phyloP scores from a whole-genome alignment of 2,888 invertebrate species.

The Meteorus colon region DNA sequence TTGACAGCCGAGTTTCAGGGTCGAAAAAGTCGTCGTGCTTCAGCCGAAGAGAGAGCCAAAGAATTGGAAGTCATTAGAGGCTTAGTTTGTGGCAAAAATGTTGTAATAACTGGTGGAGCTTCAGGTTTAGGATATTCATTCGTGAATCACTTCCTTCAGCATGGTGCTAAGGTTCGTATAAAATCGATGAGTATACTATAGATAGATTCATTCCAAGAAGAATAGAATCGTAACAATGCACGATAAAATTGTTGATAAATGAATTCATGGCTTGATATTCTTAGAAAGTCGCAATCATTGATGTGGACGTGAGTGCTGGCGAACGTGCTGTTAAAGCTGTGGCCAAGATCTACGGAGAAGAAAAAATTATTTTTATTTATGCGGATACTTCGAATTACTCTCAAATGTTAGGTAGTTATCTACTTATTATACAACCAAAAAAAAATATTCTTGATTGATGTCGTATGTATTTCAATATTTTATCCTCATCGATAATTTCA shows the following conservation, averaged over 20 bases:
- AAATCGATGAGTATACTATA: neutral
- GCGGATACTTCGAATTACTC: conserved; percentile 62
- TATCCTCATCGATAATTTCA: conserved; percentile 57
- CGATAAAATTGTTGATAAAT: conserved; percentile 1
- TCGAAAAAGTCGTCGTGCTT: conserved; percentile 57
- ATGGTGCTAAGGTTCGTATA: conserved; percentile 63
- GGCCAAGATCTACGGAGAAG: conserved; percentile 61
- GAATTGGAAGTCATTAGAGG: conserved; percentile 65
- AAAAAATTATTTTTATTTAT: conserved; percentile 60
- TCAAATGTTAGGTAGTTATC: conserved; percentile 58
- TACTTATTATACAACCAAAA: no score
- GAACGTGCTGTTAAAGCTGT: conserved; percentile 55
- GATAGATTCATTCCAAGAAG: no score
- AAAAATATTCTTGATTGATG: neutral
- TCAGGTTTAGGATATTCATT: conserved; percentile 66
- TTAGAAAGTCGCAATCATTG: conserved; percentile 64
- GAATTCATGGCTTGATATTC: conserved; percentile 1
- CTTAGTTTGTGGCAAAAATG: conserved; percentile 64
- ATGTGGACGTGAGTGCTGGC: conserved; percentile 59
- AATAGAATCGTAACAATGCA: no score
- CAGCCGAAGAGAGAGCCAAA: conserved; percentile 63
- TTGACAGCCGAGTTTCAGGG: conserved; percentile 25
- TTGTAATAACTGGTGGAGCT: conserved; percentile 67
- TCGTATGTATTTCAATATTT: neutral
- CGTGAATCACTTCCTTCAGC: conserved; percentile 64